A percentile compares a stretch with the other conserved stretches of the same genome.
Evolutionary conservation across 2,113 vertebrate species (phyloP).

Genomic region (Actenoides lindsayi): DNA sequence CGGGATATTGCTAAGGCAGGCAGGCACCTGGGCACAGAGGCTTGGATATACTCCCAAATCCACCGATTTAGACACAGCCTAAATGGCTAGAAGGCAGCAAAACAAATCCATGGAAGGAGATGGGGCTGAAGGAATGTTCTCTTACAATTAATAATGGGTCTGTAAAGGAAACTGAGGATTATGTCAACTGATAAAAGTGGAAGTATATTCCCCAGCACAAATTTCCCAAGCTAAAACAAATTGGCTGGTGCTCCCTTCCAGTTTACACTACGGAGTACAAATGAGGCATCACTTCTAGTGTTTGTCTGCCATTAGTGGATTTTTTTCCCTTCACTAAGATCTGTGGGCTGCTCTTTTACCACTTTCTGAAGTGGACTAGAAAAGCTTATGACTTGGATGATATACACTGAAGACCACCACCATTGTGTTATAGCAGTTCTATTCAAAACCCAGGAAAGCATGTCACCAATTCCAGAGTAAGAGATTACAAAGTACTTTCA

Average conservation of each 20-base stretch:
- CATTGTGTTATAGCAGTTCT: background rate
- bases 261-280: background rate
- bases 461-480: background rate
- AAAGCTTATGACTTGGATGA: background rate
- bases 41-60: conserved; percentile 55
- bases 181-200: conserved; percentile 16
- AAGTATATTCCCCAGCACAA: background rate
- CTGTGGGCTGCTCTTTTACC: background rate
- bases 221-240: background rate
- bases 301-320: background rate
- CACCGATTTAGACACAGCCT: conserved; percentile 2
- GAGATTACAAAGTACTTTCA: background rate
- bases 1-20: conserved; percentile 33
- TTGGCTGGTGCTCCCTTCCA: background rate
- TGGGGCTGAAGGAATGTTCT: background rate
- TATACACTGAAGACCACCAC: background rate
- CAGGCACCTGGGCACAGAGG: background rate
- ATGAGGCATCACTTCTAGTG: background rate
- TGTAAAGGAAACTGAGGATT: conserved; percentile 33
- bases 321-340: background rate
- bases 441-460: background rate
- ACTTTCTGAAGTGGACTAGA: background rate
- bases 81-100: conserved; percentile 34
- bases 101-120: conserved; percentile 26
- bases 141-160: background rate